Percentiles rank a stretch among this genome's conserved stretches.
Evolutionary conservation across 2,113 vertebrate species (phyloP).

Genomic region (Rhizomys pruinosus): DNA sequence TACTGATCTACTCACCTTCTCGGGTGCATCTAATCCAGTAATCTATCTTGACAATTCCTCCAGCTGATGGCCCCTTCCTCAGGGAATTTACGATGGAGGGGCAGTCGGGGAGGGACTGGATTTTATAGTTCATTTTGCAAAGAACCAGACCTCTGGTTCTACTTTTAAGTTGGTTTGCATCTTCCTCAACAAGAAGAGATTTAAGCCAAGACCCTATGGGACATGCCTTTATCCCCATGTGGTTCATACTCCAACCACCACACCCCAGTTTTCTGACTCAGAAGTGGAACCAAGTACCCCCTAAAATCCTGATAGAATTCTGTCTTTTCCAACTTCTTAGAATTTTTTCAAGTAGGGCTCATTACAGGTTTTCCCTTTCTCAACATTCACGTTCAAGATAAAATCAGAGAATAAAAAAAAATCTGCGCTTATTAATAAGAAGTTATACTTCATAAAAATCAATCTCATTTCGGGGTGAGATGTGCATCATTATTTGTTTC

Average conservation of each 20-base stretch:
- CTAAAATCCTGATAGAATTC: neutral
- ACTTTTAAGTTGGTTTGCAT: neutral
- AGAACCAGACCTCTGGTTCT: neutral
- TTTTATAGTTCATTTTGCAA: neutral
- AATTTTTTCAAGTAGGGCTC: neutral
- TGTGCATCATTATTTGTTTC: neutral
- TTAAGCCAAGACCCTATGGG: neutral
- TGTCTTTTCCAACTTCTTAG: neutral
- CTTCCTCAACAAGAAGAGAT: neutral
- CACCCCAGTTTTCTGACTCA: neutral
- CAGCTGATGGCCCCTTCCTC: neutral
- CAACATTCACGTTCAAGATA: neutral
- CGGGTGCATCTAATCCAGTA: neutral
- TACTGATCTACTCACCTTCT: neutral
- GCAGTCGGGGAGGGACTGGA: fast-evolving
- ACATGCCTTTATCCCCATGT: too few species aligned
- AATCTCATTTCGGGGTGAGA: neutral
- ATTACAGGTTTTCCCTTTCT: neutral
- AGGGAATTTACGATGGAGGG: neutral
- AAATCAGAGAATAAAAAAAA: conserved; percentile 31
- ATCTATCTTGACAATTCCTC: neutral
- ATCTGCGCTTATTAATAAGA: neutral
- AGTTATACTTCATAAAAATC: neutral
- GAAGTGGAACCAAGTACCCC: neutral
- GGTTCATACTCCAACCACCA: neutral